phyloP scores from a whole-genome alignment of 2,113 vertebrate species.

The Coregonus clupeaformis region DNA sequence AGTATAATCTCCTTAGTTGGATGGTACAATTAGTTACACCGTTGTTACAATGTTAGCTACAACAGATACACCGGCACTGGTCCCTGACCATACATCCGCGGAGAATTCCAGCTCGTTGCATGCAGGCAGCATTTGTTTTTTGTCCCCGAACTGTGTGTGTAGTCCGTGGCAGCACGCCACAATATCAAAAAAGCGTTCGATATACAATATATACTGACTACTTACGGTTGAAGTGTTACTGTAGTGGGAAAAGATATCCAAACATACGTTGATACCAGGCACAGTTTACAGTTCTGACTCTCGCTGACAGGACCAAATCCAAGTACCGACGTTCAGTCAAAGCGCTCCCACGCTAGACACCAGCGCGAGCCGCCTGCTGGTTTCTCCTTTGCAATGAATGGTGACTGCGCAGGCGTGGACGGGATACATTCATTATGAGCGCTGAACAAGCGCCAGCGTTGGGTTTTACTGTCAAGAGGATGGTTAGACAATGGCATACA shows the following conservation, averaged over 20 bases:
- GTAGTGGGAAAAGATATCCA: not conserved
- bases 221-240: not conserved
- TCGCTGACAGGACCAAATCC: not conserved
- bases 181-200: too few species aligned
- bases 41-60: not conserved
- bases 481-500: not conserved
- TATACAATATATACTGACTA: not conserved
- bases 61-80: not conserved
- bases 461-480: constrained; percentile 1
- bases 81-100: not conserved
- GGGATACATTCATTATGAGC: constrained; percentile 45
- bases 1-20: too few species aligned
- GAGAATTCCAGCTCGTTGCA: not conserved
- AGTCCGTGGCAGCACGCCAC: not conserved
- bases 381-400: constrained; percentile 43
- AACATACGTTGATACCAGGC: not conserved
- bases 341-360: constrained; percentile 2
- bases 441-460: constrained; percentile 13
- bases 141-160: not conserved
- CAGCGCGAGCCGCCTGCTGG: constrained; percentile 60
- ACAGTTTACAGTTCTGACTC: not conserved
- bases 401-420: constrained; percentile 61
- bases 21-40: too few species aligned
- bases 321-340: constrained; percentile 35
- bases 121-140: not conserved